A percentile compares a stretch with the other conserved stretches of the same genome.
Evolutionary conservation across 1,140 invertebrate species (phyloP).

Genomic region (Wasmannia auropunctata): DNA sequence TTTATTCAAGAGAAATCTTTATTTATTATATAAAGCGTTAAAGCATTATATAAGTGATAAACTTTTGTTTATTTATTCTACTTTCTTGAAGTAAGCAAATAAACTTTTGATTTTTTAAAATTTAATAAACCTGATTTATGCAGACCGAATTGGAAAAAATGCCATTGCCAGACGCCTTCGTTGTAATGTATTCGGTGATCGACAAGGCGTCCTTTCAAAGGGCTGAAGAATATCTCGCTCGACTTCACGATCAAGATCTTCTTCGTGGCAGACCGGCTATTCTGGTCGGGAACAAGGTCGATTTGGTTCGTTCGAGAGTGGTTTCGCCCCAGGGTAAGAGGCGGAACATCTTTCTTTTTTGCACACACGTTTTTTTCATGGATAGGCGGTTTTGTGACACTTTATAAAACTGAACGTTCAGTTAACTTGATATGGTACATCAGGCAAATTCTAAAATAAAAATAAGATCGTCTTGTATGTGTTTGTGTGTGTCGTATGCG

Average conservation of each 20-base stretch:
- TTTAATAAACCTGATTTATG: neutral
- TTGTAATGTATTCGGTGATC: constrained; percentile 96
- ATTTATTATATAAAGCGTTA: neutral
- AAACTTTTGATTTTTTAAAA: neutral
- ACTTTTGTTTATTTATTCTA: neutral
- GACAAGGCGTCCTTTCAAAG: constrained; percentile 95
- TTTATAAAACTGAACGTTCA: constrained; percentile 14
- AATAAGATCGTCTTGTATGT: neutral
- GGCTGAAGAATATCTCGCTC: constrained; percentile 91
- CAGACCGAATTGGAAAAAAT: constrained; percentile 91
- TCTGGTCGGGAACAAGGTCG: constrained; percentile 97
- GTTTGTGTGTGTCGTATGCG: neutral
- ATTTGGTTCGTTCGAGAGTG: constrained; percentile 95
- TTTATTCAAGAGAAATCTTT: too few relatives aligned
- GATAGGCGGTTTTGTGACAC: constrained; percentile 8
- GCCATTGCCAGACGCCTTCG: constrained; percentile 92
- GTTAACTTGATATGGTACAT: neutral
- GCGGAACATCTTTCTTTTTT: constrained; percentile 31
- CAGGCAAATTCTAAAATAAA: neutral
- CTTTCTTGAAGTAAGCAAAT: neutral
- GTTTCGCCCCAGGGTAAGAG: constrained; percentile 94
- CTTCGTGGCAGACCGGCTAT: constrained; percentile 92
- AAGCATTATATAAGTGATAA: neutral
- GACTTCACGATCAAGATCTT: constrained; percentile 91
- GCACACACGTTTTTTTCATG: constrained; percentile 4